phyloP scores from a whole-genome alignment of 2,888 invertebrate genomes.

The Thysanoteuthis rhombus region DNA sequence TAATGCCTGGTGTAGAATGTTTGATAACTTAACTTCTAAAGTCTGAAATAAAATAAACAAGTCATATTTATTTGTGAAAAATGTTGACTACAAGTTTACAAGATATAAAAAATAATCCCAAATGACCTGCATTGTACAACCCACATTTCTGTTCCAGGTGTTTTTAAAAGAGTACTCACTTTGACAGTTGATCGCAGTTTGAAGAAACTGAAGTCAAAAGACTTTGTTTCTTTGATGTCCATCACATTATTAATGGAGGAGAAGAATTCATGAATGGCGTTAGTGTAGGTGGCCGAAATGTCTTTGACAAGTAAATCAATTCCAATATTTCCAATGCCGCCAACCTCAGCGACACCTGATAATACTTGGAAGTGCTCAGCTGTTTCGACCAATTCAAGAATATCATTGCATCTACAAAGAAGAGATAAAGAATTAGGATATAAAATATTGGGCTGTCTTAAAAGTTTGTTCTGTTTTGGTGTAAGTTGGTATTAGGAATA shows the following conservation, averaged over 20 bases:
- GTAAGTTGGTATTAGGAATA: too few relatives aligned
- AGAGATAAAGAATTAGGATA: too few relatives aligned
- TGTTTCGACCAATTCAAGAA: constrained; percentile 67
- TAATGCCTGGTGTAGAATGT: constrained; percentile 63
- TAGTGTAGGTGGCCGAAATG: constrained; percentile 62
- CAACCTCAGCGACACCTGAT: constrained; percentile 65
- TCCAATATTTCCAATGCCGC: constrained; percentile 66
- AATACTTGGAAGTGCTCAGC: constrained; percentile 66
- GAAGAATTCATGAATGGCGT: constrained; percentile 64
- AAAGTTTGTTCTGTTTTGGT: too few relatives aligned
- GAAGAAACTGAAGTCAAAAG: constrained; percentile 67
- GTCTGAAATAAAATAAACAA: constrained; percentile 49
- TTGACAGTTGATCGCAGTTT: constrained; percentile 65
- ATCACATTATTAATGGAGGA: constrained; percentile 62
- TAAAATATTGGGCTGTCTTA: too few relatives aligned
- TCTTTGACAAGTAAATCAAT: constrained; percentile 67
- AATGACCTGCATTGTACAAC: not conserved
- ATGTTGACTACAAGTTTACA: not conserved
- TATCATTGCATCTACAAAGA: constrained; percentile 66
- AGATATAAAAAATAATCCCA: not conserved
- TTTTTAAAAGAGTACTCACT: constrained; percentile 46
- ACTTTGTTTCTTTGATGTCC: constrained; percentile 64
- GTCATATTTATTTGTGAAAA: not conserved
- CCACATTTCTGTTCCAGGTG: not conserved
- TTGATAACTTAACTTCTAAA: constrained; percentile 63